Percentiles rank a stretch among this genome's conserved stretches.
Evolutionary conservation across 2,113 vertebrate genomes (phyloP).

Genomic region (Serinus canaria): DNA sequence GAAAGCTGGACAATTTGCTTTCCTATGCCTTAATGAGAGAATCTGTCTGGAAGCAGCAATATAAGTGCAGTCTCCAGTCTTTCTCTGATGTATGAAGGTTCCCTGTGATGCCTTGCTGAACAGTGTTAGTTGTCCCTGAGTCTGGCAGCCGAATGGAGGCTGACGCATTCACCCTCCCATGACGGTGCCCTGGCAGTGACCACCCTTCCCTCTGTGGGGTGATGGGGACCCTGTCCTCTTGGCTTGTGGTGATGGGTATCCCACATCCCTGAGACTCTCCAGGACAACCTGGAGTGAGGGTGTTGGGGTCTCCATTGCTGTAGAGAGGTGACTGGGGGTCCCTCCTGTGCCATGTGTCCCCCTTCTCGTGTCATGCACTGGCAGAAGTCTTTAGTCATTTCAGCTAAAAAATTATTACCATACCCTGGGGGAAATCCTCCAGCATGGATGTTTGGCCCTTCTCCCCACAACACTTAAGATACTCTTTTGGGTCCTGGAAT

Average conservation of each 20-base stretch:
- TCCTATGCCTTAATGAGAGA: not conserved
- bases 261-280: not conserved
- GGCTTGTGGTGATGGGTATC: not conserved
- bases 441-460: not conserved
- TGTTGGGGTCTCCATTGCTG: not conserved
- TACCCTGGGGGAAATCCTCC: not conserved
- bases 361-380: accelerated
- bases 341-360: accelerated
- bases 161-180: too few relatives aligned
- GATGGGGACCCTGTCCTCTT: not conserved
- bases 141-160: too few relatives aligned
- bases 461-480: not conserved
- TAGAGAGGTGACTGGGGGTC: not conserved
- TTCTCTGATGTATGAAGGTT: not conserved
- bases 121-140: accelerated
- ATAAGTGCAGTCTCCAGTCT: not conserved
- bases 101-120: not conserved
- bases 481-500: not conserved
- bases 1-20: not conserved
- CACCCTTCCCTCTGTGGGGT: not conserved
- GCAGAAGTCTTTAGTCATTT: not conserved
- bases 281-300: accelerated
- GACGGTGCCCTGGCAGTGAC: not conserved
- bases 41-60: not conserved
- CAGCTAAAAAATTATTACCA: not conserved